Evolutionary conservation across 2,888 invertebrate genomes (phyloP), one percentile per base, ranked within the genome.

Genomic region (Cephus pulcher): DNA sequence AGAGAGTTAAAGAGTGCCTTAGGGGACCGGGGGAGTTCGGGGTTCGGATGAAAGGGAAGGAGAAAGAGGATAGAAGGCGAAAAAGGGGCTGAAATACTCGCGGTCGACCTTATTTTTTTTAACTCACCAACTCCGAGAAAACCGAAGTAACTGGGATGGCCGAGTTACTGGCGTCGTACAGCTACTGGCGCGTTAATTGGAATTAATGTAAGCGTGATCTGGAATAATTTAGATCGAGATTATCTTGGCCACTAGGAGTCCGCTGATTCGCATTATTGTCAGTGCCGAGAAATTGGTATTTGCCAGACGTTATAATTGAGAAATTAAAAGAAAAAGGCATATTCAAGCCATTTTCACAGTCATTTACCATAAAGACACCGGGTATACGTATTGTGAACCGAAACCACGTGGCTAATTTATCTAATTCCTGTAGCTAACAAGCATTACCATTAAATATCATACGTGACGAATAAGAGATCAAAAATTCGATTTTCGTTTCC

Each of bases 221-320:
- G 76, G 79, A 79, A 79, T 79, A 79, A 79, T 79, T 79, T 77
- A 79, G 76, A 79, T 79, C 74, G 74, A 79, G 76, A 79, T 79
- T 79, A 79, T 40, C 74, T 34, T 34, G 2, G 33, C 34, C n/a
- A 70, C 33, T 33, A 12, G 12, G 33, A 30, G 37, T 12, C 2
- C 71, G 15, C 56, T n/a, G 75, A n/a, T 23, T 56, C 40, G 40
- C 23, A 23, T 56, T 56, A 56, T 56, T 56, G 56, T 56, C 56
- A 56, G 56, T 6, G 9, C 9, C 3, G 56, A 56, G 9, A 56
- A 56, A 56, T 9, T 56, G 23, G 56, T 56, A 15, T 23, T 56
- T 56, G 9, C 56, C 23, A 56, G 23, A 56, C 56, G 56, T 15
- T 56, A 23, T 56, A 56, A 56, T 56, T 56, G 56, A 56, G 56